A percentile compares a stretch with the other conserved stretches of the same genome.
Conservation (phyloP, 1,140 invertebrate species). For the Pseudomyrmex dendroicus region DNA sequence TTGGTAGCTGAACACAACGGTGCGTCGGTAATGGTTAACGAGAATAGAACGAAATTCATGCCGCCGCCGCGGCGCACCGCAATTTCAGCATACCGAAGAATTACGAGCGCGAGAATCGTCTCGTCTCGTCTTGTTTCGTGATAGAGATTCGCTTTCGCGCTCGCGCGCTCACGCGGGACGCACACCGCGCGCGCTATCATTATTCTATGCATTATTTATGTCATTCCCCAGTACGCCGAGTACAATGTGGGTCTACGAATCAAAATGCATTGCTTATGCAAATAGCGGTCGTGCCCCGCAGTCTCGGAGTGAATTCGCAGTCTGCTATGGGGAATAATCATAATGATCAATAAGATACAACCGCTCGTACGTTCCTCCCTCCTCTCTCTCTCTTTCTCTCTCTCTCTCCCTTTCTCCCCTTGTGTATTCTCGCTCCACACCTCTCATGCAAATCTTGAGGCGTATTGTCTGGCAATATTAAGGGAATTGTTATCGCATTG, state of each 20-base stretch:
- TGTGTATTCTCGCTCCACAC: conserved; percentile 29
- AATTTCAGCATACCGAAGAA: conserved; percentile 66
- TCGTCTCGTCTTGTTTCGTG: conserved; percentile 53
- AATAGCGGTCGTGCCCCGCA: conserved; percentile 79
- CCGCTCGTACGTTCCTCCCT: conserved; percentile 51
- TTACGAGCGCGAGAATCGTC: conserved; percentile 70
- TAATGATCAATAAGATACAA: conserved; percentile 82
- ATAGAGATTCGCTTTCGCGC: conserved; percentile 51
- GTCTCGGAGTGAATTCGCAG: conserved; percentile 71
- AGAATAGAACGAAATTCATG: conserved; percentile 40
- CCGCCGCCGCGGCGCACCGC: conserved; percentile 15
- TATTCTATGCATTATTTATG: conserved; percentile 84
- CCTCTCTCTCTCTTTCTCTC: conserved; percentile 11
- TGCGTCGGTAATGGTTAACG: conserved; percentile 37
- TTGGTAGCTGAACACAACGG: conserved; percentile 24
- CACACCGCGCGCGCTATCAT: conserved; percentile 74
- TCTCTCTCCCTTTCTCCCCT: neutral
- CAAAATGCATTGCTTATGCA: conserved; percentile 85
- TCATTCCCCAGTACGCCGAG: conserved; percentile 74
- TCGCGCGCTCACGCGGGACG: conserved; percentile 7
- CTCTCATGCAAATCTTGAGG: conserved; percentile 73
- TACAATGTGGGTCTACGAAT: conserved; percentile 80
- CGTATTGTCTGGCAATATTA: conserved; percentile 74
- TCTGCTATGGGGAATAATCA: conserved; percentile 78
- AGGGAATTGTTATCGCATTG: conserved; percentile 74